Conservation (phyloP, 2,888 invertebrate genomes). For the Pollenia griseotomentosa region DNA sequence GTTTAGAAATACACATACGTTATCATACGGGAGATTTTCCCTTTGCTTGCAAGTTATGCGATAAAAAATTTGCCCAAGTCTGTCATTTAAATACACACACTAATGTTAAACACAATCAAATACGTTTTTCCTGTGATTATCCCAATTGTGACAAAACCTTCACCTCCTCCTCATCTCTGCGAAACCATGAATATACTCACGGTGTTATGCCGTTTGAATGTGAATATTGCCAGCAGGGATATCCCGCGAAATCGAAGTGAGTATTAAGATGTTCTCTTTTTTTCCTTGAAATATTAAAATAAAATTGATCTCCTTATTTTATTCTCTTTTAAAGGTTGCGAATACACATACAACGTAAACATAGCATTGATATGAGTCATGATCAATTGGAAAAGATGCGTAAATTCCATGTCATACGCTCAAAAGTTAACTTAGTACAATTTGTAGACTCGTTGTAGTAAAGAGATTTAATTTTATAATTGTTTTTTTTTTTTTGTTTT, state of each 20-base stretch:
- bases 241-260: constrained; percentile 78
- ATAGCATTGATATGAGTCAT: constrained; percentile 72
- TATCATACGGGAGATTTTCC: constrained; percentile 78
- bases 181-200: constrained; percentile 78
- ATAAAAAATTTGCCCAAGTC: constrained; percentile 78
- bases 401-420: constrained; percentile 77
- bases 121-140: constrained; percentile 77
- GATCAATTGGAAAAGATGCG: constrained; percentile 78
- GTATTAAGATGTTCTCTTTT: constrained; percentile 44
- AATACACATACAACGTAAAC: constrained; percentile 76
- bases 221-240: constrained; percentile 76
- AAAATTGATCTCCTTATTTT: constrained; percentile 18
- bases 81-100: constrained; percentile 78
- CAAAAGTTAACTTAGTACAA: constrained; percentile 76
- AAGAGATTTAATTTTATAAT: constrained; percentile 4
- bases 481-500: background rate
- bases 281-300: background rate
- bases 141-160: constrained; percentile 77
- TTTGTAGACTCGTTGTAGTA: constrained; percentile 55
- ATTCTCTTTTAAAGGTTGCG: constrained; percentile 73
- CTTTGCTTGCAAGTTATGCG: constrained; percentile 77
- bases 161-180: constrained; percentile 77
- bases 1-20: constrained; percentile 78
- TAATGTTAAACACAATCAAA: constrained; percentile 77
- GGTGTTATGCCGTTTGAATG: constrained; percentile 79